Evolutionary conservation across 2,797 vertebrate genomes (phyloP).

Genomic region (Centroberyx gerrardi): DNA sequence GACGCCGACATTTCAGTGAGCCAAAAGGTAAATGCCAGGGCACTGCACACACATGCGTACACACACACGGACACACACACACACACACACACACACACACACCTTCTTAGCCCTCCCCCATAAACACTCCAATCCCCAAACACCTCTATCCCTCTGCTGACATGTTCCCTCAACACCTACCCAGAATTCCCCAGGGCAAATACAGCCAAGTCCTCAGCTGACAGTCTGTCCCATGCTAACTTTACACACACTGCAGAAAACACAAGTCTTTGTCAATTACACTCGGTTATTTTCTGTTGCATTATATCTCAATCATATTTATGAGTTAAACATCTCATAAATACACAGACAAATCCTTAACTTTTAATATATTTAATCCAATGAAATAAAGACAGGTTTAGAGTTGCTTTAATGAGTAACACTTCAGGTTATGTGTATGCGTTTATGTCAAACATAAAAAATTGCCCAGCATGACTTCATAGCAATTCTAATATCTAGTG

Average conservation of each 20-base stretch:
- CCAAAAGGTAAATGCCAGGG: conserved; percentile 75
- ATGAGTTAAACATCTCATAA: neutral
- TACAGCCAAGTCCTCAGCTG: conserved; percentile 72
- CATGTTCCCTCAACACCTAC: conserved; percentile 83
- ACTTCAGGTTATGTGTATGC: conserved; percentile 23
- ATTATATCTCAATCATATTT: neutral
- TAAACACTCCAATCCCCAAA: conserved; percentile 56
- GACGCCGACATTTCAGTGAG: conserved; percentile 72
- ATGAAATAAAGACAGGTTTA: conserved; percentile 14
- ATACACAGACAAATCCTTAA: neutral
- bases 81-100: conserved; percentile 31
- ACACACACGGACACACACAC: conserved; percentile 18
- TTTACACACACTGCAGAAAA: conserved; percentile 24
- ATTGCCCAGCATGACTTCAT: conserved; percentile 20
- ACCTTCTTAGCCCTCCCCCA: conserved; percentile 36
- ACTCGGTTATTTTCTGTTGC: neutral
- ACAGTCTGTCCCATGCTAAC: conserved; percentile 42
- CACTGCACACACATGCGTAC: conserved; percentile 37
- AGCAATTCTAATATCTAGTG: conserved; percentile 23
- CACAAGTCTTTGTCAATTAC: neutral
- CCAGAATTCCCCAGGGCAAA: conserved; percentile 77
- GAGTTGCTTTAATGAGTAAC: conserved; percentile 48
- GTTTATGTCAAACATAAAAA: conserved; percentile 58
- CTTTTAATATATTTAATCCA: conserved; percentile 53
- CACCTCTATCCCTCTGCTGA: conserved; percentile 73